Base-by-base conservation (phyloP, 2,888 invertebrate species). In the Ceratothoa steindachneri region DNA sequence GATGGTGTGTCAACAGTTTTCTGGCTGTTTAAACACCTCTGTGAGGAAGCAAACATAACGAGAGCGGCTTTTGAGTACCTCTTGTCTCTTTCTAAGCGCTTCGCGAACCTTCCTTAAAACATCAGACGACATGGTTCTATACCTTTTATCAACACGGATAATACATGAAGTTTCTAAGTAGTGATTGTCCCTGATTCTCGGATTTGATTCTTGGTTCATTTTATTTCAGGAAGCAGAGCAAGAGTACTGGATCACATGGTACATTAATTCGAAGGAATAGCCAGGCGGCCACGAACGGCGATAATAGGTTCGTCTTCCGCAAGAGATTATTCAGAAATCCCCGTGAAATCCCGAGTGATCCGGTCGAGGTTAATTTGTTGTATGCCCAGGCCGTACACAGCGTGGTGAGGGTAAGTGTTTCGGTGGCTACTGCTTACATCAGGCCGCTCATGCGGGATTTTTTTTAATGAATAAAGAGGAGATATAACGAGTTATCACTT, bases 301-400 rank as follows among this genome's bases (percentile, higher is more conserved):
- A 95, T 84, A 95, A 95, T 85, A 87, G 93, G 75, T 94, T 97
- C 84, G 91, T 96, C 81, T 95, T 97, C 86, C 93, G 95, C 83
- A 90, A 95, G 71, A 88, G 96, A 15, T 85, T 97, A 69, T 97
- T 95, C 86, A 90, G 92, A 81, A 91, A 92, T 80, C 92, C 92
- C 0, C 88, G 93, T 52, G 95, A 95, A 84, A 87, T 96, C 70
- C 95, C 95, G 5, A 95, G 95, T 85, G 97, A 97, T 86, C 95
- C 96, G 0, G 93, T 96, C 0, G 96, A 97, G 86, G 93, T 96
- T 15, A 95, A 93, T 82, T 88, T 97, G 83, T 86, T 97, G 2
- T 97, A 95, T 84, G 93, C 96, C 29, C 97, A 97, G 86, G 96
- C 95, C 73, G 96, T 97, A 7, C 92, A 96, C 82, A 92, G 92